A percentile compares a stretch with the other conserved stretches of the same genome.
phyloP scores from a whole-genome alignment of 2,888 invertebrate species.

The Phanerotoma sp. region DNA sequence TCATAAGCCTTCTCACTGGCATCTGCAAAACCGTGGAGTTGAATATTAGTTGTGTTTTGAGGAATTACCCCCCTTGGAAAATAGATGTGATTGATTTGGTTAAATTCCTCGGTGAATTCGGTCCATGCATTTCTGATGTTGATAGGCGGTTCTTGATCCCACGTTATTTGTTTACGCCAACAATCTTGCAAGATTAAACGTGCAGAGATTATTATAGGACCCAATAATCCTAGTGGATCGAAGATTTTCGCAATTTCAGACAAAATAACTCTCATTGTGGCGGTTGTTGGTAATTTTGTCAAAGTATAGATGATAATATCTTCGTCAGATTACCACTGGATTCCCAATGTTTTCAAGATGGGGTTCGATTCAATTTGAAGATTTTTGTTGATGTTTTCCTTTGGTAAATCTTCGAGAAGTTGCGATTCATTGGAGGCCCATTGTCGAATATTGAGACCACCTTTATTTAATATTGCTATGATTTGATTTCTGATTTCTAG shows the following conservation, averaged over 20 bases:
- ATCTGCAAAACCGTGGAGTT: constrained; percentile 36
- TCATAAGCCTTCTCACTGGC: constrained; percentile 36
- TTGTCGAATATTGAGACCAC: constrained; percentile 14
- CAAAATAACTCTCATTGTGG: constrained; percentile 18
- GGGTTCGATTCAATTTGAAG: background rate
- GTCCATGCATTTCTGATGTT: constrained; percentile 21
- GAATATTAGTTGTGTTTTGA: background rate
- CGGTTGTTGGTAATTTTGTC: background rate
- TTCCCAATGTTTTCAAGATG: constrained; percentile 24
- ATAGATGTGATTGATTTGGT: constrained; percentile 15
- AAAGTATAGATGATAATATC: constrained; percentile 25
- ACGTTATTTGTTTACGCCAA: constrained; percentile 12
- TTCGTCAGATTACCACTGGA: constrained; percentile 20
- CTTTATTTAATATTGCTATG: constrained; percentile 2
- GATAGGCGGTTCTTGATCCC: constrained; percentile 22
- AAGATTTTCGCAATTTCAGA: constrained; percentile 32
- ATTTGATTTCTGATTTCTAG: constrained; percentile 7
- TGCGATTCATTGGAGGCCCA: constrained; percentile 23
- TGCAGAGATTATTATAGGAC: constrained; percentile 10
- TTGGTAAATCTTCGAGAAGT: background rate
- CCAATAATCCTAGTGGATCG: constrained; percentile 13
- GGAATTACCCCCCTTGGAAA: constrained; percentile 21
- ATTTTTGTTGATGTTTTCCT: too few relatives aligned
- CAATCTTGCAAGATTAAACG: constrained; percentile 17
- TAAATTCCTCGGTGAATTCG: constrained; percentile 8